Percentiles rank a stretch among this genome's conserved stretches.
Conservation (phyloP, 2,113 vertebrate genomes). For the Cinclus cinclus region DNA sequence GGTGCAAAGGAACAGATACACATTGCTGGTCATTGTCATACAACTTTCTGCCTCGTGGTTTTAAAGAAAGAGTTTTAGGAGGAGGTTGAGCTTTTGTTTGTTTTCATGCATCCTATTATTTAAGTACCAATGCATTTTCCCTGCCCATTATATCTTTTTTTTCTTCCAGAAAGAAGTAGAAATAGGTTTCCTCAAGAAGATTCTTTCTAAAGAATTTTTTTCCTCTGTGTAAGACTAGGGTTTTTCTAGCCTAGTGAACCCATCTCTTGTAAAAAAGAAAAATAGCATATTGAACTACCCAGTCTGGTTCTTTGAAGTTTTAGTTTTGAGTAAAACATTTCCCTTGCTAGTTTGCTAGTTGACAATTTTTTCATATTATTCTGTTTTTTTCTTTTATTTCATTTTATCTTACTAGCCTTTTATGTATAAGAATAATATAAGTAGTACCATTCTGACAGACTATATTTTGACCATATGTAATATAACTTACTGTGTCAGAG, state of each 20-base stretch:
- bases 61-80: not conserved
- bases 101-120: not conserved
- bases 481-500: not conserved
- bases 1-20: not conserved
- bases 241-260: not conserved
- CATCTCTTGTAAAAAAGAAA: not conserved
- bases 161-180: not conserved
- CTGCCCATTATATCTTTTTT: not conserved
- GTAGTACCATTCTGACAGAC: not conserved
- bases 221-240: not conserved
- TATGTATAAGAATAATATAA: not conserved
- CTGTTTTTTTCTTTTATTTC: not conserved
- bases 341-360: not conserved
- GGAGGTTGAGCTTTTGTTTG: not conserved
- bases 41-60: not conserved
- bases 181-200: not conserved
- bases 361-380: not conserved
- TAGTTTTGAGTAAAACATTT: not conserved
- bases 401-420: not conserved
- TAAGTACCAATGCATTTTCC: not conserved
- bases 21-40: not conserved
- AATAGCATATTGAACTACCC: not conserved
- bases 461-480: not conserved
- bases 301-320: not conserved
- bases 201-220: not conserved